Evolutionary conservation across 2,113 vertebrate genomes (phyloP).

Genomic region (Oxyura jamaicensis): DNA sequence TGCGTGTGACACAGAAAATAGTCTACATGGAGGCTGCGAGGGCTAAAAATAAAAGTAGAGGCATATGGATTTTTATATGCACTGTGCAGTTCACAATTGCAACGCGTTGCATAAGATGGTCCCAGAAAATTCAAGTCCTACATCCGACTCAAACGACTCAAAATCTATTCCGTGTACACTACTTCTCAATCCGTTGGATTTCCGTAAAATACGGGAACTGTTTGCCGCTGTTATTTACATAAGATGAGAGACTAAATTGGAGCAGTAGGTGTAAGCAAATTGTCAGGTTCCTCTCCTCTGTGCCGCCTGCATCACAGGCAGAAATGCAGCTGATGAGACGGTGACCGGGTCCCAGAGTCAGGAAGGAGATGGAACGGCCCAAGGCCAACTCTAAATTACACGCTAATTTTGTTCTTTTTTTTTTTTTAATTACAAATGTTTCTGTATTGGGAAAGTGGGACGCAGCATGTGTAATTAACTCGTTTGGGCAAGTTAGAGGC

Average conservation of each 20-base stretch:
- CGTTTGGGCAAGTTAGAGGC: constrained; percentile 46
- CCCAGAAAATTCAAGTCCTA: constrained; percentile 30
- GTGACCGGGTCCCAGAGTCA: not conserved
- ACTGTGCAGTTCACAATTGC: not conserved
- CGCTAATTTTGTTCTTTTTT: not conserved
- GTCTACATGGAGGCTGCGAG: not conserved
- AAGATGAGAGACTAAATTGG: constrained; percentile 44
- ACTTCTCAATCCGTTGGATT: not conserved
- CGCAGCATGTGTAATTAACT: constrained; percentile 38
- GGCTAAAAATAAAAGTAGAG: constrained; percentile 26
- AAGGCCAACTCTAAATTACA: constrained; percentile 41
- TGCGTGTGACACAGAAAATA: constrained; percentile 4
- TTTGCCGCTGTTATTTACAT: constrained; percentile 46
- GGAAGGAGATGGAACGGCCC: not conserved
- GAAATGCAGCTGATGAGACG: not conserved
- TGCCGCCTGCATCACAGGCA: not conserved
- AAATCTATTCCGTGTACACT: not conserved
- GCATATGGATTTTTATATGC: constrained; percentile 33
- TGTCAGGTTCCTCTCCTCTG: not conserved
- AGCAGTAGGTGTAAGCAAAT: constrained; percentile 36
- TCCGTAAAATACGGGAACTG: not conserved
- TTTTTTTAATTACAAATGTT: constrained; percentile 48
- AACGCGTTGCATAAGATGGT: not conserved
- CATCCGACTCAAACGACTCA: not conserved
- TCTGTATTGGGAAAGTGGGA: constrained; percentile 61